Base-by-base conservation (phyloP, 2,888 invertebrate genomes). In the Ennomos erosarius region DNA sequence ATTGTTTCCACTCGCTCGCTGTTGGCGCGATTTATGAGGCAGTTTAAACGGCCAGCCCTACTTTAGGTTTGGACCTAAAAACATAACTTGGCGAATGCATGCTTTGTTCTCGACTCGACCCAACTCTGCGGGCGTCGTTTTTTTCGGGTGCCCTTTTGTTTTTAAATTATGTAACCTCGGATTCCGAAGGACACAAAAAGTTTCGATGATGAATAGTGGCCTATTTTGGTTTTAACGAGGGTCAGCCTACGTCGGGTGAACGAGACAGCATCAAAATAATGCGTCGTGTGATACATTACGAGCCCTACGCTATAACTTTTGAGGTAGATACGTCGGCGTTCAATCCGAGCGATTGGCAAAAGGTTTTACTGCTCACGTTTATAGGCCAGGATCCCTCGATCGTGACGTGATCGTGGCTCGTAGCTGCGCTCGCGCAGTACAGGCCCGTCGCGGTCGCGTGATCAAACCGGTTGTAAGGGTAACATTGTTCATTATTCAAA, bases 401-500 rank as follows among this genome's bases (percentile, higher is more conserved):
- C 63, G 62, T 67, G 70, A 49, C 63, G 62, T 67, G 70, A 49
- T 54, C 65, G 62, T 67, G 70, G 75, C 62, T 76, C 79, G 77
- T 82, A 81, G 68, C 70, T 69, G 73, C 74, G 76, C 74, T 65
- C 55, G 74, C 74, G 76, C 79, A 71, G 76, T 74, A 75, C 79
- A 71, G 75, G 69, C 69, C 62, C 69, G 68, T 61, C 64, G 64
- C 70, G 70, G 73, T 85, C 81, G 85, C 85, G 85, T 87, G 87
- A 84, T 81, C 74, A 75, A 83, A 89, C 89, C 87, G 86, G 89
- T 89, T 79, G 64, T 72, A 64, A 70, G 77, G 82, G 82, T 83
- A 85, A 88, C 87, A 87, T 85, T 86, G 86, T 89, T 86, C 89
- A 88, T 89, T 89, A 90, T 90, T 89, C 85, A 89, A 89, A 89